Evolutionary conservation across 2,888 invertebrate species (phyloP).

Genomic region (Autographa pulchrina): DNA sequence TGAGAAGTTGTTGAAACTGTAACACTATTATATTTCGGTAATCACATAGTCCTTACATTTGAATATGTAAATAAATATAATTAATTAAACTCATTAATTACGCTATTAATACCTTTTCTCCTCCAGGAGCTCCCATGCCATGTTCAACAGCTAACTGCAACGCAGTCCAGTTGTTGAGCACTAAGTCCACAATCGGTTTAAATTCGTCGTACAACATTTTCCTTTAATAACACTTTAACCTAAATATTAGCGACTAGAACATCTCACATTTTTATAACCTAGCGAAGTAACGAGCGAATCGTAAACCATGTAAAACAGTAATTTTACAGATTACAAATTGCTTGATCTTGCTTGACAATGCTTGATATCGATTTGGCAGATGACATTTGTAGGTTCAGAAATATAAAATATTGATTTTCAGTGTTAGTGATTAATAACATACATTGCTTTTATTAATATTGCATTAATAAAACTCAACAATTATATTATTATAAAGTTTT

Average conservation of each 20-base stretch:
- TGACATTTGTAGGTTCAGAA: slow-evolving; percentile 1
- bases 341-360: too few relatives aligned
- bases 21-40: too few relatives aligned
- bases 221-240: slow-evolving; percentile 27
- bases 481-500: too few relatives aligned
- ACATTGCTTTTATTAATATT: too few relatives aligned
- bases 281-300: slow-evolving; percentile 3
- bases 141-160: slow-evolving; percentile 92
- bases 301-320: not conserved
- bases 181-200: slow-evolving; percentile 90
- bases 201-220: slow-evolving; percentile 88
- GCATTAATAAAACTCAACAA: too few relatives aligned
- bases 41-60: too few relatives aligned
- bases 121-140: slow-evolving; percentile 92
- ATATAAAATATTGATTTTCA: not conserved
- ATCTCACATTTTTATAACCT: slow-evolving; percentile 71
- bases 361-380: not conserved
- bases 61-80: not conserved
- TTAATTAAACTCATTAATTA: not conserved
- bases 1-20: too few relatives aligned
- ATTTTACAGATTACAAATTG: not conserved
- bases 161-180: slow-evolving; percentile 93
- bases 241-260: slow-evolving; percentile 19
- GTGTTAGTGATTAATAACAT: too few relatives aligned
- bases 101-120: slow-evolving; percentile 88